phyloP scores from a whole-genome alignment of 2,888 invertebrate species.

The Dryobotodes eremita region DNA sequence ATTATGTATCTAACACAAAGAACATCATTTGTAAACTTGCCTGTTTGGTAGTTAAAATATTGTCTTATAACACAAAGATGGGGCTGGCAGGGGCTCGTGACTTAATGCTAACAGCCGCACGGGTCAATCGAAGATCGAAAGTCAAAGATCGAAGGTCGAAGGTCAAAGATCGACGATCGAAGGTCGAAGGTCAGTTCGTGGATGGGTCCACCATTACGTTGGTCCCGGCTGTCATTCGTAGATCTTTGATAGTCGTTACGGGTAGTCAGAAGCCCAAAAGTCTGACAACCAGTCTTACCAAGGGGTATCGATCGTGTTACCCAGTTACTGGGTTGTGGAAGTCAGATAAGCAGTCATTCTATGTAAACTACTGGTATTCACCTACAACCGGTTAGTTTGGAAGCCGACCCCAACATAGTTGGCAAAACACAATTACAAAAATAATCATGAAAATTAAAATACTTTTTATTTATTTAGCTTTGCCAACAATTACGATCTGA shows the following conservation, averaged over 20 bases:
- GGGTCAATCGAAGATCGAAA: not conserved
- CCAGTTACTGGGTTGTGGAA: not conserved
- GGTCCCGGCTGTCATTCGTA: too few species aligned
- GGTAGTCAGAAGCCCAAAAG: not conserved
- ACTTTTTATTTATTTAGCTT: too few species aligned
- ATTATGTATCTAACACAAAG: constrained; percentile 13
- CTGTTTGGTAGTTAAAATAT: constrained; percentile 12
- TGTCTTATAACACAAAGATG: not conserved
- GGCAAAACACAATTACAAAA: too few species aligned
- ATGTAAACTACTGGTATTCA: not conserved
- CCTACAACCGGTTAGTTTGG: too few species aligned
- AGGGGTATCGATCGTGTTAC: not conserved
- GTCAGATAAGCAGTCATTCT: not conserved
- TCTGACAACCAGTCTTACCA: not conserved
- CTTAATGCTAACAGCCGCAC: not conserved
- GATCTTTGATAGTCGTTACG: not conserved
- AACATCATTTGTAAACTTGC: constrained; percentile 7
- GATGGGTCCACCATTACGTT: not conserved
- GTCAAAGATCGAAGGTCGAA: not conserved
- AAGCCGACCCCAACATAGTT: not conserved
- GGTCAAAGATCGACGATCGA: not conserved
- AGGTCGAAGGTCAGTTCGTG: not conserved
- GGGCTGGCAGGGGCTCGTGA: not conserved
- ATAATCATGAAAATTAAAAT: not conserved
- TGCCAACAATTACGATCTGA: not conserved